A percentile compares a stretch with the other conserved stretches of the same genome.
Evolutionary conservation across 2,888 invertebrate species (phyloP).

Genomic region (Stenotaenia linearis): DNA sequence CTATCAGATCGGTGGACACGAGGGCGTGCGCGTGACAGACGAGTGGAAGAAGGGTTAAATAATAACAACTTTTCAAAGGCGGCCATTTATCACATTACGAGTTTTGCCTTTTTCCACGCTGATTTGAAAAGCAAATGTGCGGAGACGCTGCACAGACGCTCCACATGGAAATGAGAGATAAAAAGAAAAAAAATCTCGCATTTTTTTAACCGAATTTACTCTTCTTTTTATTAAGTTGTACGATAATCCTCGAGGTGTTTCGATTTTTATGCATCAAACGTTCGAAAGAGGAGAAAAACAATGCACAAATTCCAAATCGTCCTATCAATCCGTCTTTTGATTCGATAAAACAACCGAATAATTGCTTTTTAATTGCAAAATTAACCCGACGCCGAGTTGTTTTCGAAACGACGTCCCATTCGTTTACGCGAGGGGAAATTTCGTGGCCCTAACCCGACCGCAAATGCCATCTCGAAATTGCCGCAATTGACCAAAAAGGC

Average conservation of each 20-base stretch:
- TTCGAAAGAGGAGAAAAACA: background rate
- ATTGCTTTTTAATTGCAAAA: background rate
- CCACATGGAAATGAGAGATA: conserved; percentile 17
- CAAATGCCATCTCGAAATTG: too few species aligned
- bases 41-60: background rate
- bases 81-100: conserved; percentile 19
- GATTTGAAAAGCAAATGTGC: conserved; percentile 14
- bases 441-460: too few species aligned
- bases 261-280: background rate
- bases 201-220: conserved; percentile 22
- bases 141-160: background rate
- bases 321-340: background rate
- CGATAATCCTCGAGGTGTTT: conserved; percentile 26
- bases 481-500: too few species aligned
- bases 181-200: background rate
- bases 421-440: too few species aligned
- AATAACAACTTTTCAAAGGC: background rate
- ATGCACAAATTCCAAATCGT: too few species aligned
- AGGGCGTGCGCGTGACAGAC: background rate
- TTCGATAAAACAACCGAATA: background rate
- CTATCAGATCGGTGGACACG: background rate
- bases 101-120: background rate
- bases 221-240: background rate
- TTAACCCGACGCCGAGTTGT: too few species aligned
- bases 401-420: too few species aligned